Conservation (phyloP, 37 sponge, comb jelly and placozoan genomes). For the Aplysina aerophoba region DNA sequence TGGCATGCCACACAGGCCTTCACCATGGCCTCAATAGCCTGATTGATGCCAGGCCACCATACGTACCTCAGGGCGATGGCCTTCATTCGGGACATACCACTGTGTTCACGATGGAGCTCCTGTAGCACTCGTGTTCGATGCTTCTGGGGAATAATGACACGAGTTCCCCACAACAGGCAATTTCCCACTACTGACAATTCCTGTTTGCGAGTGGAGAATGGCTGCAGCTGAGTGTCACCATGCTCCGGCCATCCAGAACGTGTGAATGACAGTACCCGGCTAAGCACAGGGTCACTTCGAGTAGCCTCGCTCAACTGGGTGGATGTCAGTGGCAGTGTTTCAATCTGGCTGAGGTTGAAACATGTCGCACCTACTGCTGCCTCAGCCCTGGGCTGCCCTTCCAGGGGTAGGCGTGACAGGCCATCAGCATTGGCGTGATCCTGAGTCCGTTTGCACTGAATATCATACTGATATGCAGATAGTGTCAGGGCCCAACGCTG, state of each 20-base stretch:
- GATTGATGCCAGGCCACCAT: slow-evolving; percentile 49
- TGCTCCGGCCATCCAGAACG: slow-evolving; percentile 13
- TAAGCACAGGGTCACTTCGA: neutral
- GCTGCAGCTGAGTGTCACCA: neutral
- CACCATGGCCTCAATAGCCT: slow-evolving; percentile 32
- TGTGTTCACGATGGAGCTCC: slow-evolving; percentile 10
- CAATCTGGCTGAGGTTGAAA: slow-evolving; percentile 14
- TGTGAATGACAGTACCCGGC: neutral
- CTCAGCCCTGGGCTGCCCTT: slow-evolving; percentile 1
- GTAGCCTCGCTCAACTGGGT: neutral
- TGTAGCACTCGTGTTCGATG: neutral
- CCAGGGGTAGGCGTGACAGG: slow-evolving; percentile 19
- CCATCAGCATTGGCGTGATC: slow-evolving; percentile 36
- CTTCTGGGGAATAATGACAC: neutral
- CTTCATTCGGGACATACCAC: slow-evolving; percentile 25
- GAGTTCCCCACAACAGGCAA: neutral
- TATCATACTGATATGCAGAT: neutral
- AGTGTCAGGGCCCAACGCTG: slow-evolving; percentile 25
- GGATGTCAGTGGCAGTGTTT: slow-evolving; percentile 10
- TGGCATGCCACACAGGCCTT: slow-evolving; percentile 36
- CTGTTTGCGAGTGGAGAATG: neutral
- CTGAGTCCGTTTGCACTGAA: neutral
- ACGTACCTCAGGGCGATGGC: slow-evolving; percentile 23
- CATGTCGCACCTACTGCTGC: slow-evolving; percentile 6
- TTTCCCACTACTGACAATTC: slow-evolving; percentile 2